Percentiles rank a stretch among this genome's conserved stretches.
Conservation (phyloP, 1,140 invertebrate species). For the Zaprionus ornatus region DNA sequence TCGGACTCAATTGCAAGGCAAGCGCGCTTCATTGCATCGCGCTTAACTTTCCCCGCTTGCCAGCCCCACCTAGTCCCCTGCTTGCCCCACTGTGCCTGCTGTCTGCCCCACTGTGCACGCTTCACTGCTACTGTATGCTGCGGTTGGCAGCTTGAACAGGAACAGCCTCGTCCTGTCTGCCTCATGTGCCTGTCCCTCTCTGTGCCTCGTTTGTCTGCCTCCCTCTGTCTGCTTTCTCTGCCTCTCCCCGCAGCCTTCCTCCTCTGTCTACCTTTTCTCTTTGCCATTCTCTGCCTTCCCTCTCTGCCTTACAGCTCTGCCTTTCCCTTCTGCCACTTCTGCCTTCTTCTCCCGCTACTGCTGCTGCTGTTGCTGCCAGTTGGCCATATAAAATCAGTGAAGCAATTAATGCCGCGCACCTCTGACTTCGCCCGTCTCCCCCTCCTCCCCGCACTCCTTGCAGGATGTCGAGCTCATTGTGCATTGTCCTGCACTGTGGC, state of each 20-base stretch:
- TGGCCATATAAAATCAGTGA: conserved; percentile 69
- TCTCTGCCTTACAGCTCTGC: too few relatives aligned
- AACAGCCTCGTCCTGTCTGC: conserved; percentile 7
- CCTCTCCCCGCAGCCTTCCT: background rate
- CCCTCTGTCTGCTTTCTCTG: too few relatives aligned
- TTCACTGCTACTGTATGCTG: conserved; percentile 47
- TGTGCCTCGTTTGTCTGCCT: background rate
- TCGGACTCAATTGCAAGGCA: conserved; percentile 18
- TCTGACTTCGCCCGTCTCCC: background rate
- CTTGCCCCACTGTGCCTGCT: background rate
- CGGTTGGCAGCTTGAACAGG: conserved; percentile 60
- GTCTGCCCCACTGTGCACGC: conserved; percentile 4
- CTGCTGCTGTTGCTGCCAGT: conserved; percentile 44
- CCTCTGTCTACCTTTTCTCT: background rate
- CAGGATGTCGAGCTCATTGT: conserved; percentile 75
- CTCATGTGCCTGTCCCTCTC: background rate
- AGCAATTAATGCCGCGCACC: conserved; percentile 71
- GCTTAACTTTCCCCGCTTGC: background rate
- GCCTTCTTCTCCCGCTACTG: background rate
- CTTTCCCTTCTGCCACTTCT: background rate
- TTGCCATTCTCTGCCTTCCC: background rate
- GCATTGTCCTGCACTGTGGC: conserved; percentile 34
- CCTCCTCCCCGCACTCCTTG: background rate
- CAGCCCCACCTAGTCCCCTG: background rate
- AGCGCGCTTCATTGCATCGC: conserved; percentile 18